phyloP scores from a whole-genome alignment of 2,113 vertebrate genomes.

The Solea solea region DNA sequence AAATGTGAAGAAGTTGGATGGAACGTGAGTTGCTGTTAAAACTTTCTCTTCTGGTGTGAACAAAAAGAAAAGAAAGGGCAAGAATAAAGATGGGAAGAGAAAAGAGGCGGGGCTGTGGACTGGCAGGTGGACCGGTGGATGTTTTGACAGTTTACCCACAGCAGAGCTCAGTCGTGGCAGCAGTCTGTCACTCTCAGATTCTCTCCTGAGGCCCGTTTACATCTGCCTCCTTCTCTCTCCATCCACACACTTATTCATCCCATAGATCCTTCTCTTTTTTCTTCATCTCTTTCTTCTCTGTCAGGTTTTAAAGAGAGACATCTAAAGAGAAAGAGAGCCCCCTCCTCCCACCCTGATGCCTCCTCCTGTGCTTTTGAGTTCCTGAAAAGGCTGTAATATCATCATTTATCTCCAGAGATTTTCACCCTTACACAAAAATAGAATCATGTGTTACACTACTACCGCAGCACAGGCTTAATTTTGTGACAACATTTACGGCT shows the following conservation, averaged over 20 bases:
- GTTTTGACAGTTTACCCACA: conserved; percentile 69
- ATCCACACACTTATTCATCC: conserved; percentile 39
- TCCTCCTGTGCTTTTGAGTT: conserved; percentile 52
- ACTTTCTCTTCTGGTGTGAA: background rate
- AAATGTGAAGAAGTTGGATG: no score
- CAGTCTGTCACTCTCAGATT: conserved; percentile 63
- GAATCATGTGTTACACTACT: conserved; percentile 32
- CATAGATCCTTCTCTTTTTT: conserved; percentile 42
- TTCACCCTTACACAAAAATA: conserved; percentile 20
- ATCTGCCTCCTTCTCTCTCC: conserved; percentile 33
- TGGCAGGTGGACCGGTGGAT: conserved; percentile 67
- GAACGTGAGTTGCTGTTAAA: background rate
- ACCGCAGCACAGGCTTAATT: background rate
- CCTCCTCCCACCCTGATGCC: conserved; percentile 44
- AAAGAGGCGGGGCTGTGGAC: conserved; percentile 17
- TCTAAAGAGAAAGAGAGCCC: conserved; percentile 34
- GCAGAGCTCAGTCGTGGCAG: conserved; percentile 55
- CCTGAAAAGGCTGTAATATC: conserved; percentile 50
- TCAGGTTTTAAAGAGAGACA: conserved; percentile 40
- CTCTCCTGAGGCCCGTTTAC: conserved; percentile 62
- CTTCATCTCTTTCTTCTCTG: conserved; percentile 17
- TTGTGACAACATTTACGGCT: background rate
- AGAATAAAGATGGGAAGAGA: conserved; percentile 35
- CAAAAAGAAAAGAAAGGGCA: conserved; percentile 9
- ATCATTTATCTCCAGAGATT: conserved; percentile 44